phyloP scores from a whole-genome alignment of 2,113 vertebrate genomes.

The Thunnus maccoyii region DNA sequence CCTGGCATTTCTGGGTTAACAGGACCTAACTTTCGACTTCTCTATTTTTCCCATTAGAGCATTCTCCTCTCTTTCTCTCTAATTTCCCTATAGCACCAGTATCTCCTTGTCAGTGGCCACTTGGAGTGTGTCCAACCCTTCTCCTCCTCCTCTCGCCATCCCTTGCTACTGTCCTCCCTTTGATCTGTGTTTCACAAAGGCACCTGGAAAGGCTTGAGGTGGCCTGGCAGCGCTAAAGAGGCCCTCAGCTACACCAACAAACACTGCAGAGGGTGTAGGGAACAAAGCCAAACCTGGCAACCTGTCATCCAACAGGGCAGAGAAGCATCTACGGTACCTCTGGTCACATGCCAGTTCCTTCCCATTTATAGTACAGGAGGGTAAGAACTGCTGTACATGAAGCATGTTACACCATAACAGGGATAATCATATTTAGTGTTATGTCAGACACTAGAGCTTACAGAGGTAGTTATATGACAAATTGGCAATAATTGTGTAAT shows the following conservation, averaged over 20 bases:
- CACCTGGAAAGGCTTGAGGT: constrained; percentile 76
- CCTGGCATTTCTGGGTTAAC: neutral
- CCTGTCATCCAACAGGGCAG: constrained; percentile 41
- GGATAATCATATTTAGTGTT: neutral
- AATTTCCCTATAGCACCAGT: constrained; percentile 1
- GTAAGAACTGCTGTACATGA: neutral
- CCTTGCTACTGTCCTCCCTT: constrained; percentile 61
- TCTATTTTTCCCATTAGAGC: neutral
- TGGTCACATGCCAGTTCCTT: constrained; percentile 41
- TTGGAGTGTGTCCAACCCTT: constrained; percentile 48
- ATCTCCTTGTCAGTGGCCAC: constrained; percentile 35
- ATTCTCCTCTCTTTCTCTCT: neutral
- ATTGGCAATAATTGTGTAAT: neutral
- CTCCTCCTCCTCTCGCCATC: constrained; percentile 32
- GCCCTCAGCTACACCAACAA: constrained; percentile 50
- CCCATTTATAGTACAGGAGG: constrained; percentile 33
- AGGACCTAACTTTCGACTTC: neutral
- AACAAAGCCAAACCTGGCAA: constrained; percentile 65
- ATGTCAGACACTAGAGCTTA: constrained; percentile 3
- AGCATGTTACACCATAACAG: neutral
- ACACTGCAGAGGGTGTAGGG: constrained; percentile 45
- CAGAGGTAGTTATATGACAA: neutral
- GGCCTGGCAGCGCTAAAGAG: constrained; percentile 70
- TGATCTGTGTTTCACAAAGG: constrained; percentile 78
- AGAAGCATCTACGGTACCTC: constrained; percentile 14